phyloP scores from a whole-genome alignment of 2,888 invertebrate species.

The Hedya salicella region DNA sequence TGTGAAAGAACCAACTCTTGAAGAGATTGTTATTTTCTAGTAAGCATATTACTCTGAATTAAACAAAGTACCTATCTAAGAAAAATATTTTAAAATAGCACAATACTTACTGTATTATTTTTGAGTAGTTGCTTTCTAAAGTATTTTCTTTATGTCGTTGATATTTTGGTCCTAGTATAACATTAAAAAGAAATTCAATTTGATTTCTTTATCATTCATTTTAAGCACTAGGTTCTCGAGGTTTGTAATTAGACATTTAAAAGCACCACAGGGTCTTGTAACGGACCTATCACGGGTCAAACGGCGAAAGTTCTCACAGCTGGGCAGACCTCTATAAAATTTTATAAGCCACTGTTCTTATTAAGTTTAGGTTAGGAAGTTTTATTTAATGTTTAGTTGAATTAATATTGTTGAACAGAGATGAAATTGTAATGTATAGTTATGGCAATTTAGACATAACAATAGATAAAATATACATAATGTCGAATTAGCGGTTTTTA shows the following conservation, averaged over 20 bases:
- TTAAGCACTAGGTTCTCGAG: background rate
- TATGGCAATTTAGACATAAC: too few species aligned
- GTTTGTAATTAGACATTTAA: background rate
- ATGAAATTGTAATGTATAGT: background rate
- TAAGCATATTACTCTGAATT: too few species aligned
- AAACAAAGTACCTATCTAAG: too few species aligned
- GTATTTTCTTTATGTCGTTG: background rate
- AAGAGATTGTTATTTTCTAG: too few species aligned
- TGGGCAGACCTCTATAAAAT: slow-evolving; percentile 23
- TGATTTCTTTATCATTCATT: background rate
- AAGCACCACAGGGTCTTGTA: slow-evolving; percentile 4
- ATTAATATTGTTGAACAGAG: background rate
- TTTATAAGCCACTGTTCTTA: slow-evolving; percentile 15
- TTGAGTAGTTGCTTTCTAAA: background rate
- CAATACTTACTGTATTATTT: too few species aligned
- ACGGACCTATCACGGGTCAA: slow-evolving; percentile 20
- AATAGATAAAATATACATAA: too few species aligned
- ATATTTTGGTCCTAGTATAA: background rate
- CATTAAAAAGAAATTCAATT: background rate
- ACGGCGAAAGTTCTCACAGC: slow-evolving; percentile 14
- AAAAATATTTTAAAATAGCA: too few species aligned
- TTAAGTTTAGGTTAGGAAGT: slow-evolving; percentile 8
- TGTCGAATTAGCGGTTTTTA: too few species aligned
- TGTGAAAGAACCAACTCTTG: too few species aligned
- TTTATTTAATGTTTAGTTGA: slow-evolving; percentile 3